These are phyloP conservation scores for Chouioia cunea DNA, from an alignment of 2,888 invertebrate genomes.

Conservation along the genomic window DNA sequence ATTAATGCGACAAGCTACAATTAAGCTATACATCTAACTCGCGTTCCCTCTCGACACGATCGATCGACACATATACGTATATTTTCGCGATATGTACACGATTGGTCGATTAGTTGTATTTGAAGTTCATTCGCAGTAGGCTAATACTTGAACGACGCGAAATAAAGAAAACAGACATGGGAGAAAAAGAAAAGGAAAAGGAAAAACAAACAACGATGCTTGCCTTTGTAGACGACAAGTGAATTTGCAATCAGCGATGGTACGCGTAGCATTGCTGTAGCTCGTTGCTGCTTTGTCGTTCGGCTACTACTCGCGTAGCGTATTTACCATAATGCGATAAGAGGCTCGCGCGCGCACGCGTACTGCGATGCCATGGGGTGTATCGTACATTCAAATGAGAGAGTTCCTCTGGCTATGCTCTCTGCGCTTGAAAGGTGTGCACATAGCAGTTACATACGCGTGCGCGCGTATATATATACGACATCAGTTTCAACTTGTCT, in stretches of 20 bases:
- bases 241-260: slow-evolving; percentile 63
- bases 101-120: slow-evolving; percentile 26
- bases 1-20: slow-evolving; percentile 57
- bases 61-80: no score
- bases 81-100: no score
- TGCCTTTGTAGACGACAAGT: slow-evolving; percentile 57
- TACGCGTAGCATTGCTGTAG: slow-evolving; percentile 50
- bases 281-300: slow-evolving; percentile 28
- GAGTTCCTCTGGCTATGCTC: slow-evolving; percentile 16
- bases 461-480: background rate
- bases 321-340: slow-evolving; percentile 66
- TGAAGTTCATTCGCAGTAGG: slow-evolving; percentile 9
- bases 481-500: slow-evolving; percentile 11
- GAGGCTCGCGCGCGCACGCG: slow-evolving; percentile 45
- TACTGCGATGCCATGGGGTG: slow-evolving; percentile 50
- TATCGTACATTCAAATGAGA: slow-evolving; percentile 63
- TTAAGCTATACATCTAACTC: slow-evolving; percentile 49
- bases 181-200: background rate
- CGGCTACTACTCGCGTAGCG: slow-evolving; percentile 50
- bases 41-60: background rate
- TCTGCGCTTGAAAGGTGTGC: background rate
- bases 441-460: background rate
- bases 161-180: slow-evolving; percentile 2
- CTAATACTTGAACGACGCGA: background rate
- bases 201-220: background rate